These are phyloP conservation scores for Cordilura impudica DNA, from an alignment of 2,888 invertebrate species.

Conservation along the genomic window DNA sequence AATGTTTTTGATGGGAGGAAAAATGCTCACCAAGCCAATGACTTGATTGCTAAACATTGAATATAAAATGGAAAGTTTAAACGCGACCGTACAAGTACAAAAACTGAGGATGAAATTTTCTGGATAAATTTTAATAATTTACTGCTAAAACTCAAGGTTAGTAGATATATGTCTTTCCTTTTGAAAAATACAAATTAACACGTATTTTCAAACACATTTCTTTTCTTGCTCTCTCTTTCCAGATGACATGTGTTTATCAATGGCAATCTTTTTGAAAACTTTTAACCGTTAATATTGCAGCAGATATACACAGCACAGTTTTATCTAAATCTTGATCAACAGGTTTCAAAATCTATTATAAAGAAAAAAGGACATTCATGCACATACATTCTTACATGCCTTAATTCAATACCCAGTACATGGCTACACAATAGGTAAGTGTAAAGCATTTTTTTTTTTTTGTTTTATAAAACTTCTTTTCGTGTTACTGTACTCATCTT, in stretches of 20 bases:
- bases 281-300: background rate
- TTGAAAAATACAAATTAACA: background rate
- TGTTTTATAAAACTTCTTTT: conserved; percentile 27
- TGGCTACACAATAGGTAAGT: conserved; percentile 40
- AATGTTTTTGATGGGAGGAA: too few species aligned
- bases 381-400: background rate
- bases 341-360: conserved; percentile 3
- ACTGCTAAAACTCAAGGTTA: background rate
- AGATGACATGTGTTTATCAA: background rate
- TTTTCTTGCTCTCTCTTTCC: too few species aligned
- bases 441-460: conserved; percentile 8
- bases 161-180: background rate
- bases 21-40: too few species aligned
- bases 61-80: too few species aligned
- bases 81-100: too few species aligned
- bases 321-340: conserved; percentile 20
- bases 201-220: background rate
- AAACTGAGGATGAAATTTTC: background rate
- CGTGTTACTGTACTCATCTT: conserved; percentile 37
- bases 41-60: too few species aligned
- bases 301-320: background rate
- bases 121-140: background rate
- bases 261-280: background rate
- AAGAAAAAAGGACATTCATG: background rate
- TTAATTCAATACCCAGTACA: conserved; percentile 8